Conservation (phyloP, 2,888 invertebrate genomes). For the Plagodis pulveraria region DNA sequence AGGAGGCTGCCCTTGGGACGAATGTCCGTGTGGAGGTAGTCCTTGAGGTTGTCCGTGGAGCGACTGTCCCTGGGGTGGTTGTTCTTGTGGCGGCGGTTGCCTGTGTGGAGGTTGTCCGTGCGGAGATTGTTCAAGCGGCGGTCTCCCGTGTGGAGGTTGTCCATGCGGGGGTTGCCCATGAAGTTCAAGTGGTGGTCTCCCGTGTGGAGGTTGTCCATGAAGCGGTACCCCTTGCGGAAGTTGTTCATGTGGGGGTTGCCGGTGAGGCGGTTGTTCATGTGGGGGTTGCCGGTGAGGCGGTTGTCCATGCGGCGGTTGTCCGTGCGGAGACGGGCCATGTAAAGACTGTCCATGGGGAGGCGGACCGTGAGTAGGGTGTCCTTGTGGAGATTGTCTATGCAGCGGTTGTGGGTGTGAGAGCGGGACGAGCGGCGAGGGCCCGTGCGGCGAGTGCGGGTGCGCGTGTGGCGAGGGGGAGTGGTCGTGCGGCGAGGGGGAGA, state of each 20-base stretch:
- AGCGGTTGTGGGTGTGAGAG: neutral
- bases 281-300: too few species aligned
- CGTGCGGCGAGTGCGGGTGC: neutral
- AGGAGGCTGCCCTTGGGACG: constrained; percentile 4
- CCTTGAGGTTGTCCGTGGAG: neutral
- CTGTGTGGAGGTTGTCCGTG: constrained; percentile 4
- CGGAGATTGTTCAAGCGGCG: constrained; percentile 8
- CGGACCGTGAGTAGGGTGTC: neutral
- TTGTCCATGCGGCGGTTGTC: neutral
- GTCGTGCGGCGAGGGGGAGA: neutral
- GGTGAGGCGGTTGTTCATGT: neutral
- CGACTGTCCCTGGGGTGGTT: constrained; percentile 3
- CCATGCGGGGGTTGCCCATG: constrained; percentile 4
- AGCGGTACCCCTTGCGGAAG: constrained; percentile 18
- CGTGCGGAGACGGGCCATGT: neutral
- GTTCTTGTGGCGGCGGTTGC: neutral
- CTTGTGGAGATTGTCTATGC: neutral
- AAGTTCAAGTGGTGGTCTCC: constrained; percentile 8
- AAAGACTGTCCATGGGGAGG: neutral
- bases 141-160: constrained; percentile 12
- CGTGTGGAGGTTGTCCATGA: constrained; percentile 3
- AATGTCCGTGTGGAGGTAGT: constrained; percentile 9
- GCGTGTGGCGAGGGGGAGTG: neutral
- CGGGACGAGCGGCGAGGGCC: too few species aligned
- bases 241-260: neutral